Conservation (phyloP, 1,140 invertebrate species). For the Stratiolaelaps scimitus region DNA sequence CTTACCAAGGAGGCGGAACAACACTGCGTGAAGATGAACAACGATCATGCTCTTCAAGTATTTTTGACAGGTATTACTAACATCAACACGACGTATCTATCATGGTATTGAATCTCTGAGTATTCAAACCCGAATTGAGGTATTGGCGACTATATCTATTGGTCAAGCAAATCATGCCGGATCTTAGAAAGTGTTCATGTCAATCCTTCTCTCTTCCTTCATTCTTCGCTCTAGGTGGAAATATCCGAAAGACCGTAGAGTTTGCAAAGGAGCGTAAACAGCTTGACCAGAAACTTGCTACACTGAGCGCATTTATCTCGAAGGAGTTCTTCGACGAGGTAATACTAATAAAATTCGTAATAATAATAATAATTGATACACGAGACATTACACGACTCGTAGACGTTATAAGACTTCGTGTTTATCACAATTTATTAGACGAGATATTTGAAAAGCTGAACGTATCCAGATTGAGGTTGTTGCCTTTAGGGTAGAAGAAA, state of each 20-base stretch:
- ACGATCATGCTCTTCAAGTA: conserved; percentile 6
- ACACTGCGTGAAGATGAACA: conserved; percentile 7
- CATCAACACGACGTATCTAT: too few relatives aligned
- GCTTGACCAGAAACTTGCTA: neutral
- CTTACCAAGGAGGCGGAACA: neutral
- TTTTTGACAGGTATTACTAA: neutral
- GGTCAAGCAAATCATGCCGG: too few relatives aligned
- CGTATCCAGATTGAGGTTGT: too few relatives aligned
- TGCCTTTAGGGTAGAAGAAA: too few relatives aligned
- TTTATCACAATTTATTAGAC: too few relatives aligned
- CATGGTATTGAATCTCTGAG: too few relatives aligned
- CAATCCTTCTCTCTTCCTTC: too few relatives aligned
- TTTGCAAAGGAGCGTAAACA: neutral
- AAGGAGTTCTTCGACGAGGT: conserved; percentile 26
- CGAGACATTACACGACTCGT: conserved; percentile 1
- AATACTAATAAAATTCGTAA: neutral
- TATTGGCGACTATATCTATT: too few relatives aligned
- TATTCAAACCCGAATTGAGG: too few relatives aligned
- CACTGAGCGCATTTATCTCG: neutral
- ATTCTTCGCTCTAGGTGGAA: neutral
- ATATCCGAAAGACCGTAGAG: neutral
- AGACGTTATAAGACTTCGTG: too few relatives aligned
- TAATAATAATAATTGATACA: neutral
- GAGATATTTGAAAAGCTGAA: too few relatives aligned
- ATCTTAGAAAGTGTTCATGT: too few relatives aligned